Evolutionary conservation across 2,797 vertebrate species (phyloP), one percentile per base, ranked within the genome.

Genomic region (Poeciliopsis infans): DNA sequence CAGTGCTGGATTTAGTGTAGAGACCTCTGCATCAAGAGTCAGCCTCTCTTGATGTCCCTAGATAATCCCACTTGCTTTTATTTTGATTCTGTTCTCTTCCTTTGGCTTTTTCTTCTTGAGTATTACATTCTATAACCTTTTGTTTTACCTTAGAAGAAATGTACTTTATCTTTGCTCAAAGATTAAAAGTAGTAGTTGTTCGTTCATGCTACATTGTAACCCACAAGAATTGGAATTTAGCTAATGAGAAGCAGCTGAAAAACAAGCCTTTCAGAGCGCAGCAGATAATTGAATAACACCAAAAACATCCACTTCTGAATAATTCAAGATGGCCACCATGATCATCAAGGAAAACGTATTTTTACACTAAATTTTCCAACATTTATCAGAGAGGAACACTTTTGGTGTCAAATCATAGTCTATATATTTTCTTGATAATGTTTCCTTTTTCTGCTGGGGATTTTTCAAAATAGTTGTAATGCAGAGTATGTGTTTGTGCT

Each of bases 241-340:
- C 78, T 83, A 85, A 95, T 93, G 89, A 92, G 88, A 92, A 94
- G 87, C 93, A 94, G 90, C 89, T 94, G 94, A 59, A 82, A 76
- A 12, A 59, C 18, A 47, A 79, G 74, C 74, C 72, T 61, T 80
- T 80, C 86, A 85, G 80, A 76, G 20, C 2, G 20, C 49, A 23
- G 49, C 20, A 23, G 20, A 51, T 51, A 51, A 8, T 23, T 51
- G 7, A 51, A 51, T 51, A 51, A 53, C 23, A 4, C 2, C 51
- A 53, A 53, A 25, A 25, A 11, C 8, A 4, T 1, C 8, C 1
- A 53, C 23, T 25, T 4, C 51, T 53, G 7, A 53, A 53, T 53
- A 53, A 53, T 25, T 53, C 51, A 25, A 53, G 51, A 53, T 53
- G 51, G 51, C 23, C 51, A 53, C 51, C 51, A 11, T 25, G 51